Conservation (phyloP, 2,113 vertebrate species). For the Paramisgurnus dabryanus region DNA sequence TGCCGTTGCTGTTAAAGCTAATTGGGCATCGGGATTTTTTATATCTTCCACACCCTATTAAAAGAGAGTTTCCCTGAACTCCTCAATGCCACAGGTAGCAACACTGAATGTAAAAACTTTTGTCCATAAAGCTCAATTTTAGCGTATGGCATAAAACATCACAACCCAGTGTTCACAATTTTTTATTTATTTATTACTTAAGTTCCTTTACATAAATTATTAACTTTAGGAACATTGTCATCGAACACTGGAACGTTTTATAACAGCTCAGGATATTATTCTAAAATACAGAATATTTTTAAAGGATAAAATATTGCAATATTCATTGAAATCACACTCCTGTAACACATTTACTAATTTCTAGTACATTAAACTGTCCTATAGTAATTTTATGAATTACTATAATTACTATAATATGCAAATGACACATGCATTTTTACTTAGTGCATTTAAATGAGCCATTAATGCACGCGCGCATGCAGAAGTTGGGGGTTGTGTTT, state of each 20-base stretch:
- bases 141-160: neutral
- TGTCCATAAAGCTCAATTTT: neutral
- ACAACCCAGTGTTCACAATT: neutral
- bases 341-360: no score
- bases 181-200: neutral
- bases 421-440: constrained; percentile 66
- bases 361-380: neutral
- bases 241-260: no score
- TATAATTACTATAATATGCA: constrained; percentile 72
- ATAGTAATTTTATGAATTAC: constrained; percentile 58
- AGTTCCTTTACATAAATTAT: no score
- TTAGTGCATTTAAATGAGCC: constrained; percentile 74
- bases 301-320: no score
- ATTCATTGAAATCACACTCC: no score
- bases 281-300: no score
- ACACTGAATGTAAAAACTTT: neutral
- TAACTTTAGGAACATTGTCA: no score
- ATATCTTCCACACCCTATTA: constrained; percentile 70
- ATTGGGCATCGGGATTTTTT: constrained; percentile 83
- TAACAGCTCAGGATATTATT: no score
- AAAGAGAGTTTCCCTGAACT: constrained; percentile 13
- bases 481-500: constrained; percentile 65
- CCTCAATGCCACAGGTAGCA: neutral
- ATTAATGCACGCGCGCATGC: constrained; percentile 72
- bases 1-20: constrained; percentile 87